Base-by-base conservation (phyloP, 2,888 invertebrate genomes). In the Oscheius onirici region DNA sequence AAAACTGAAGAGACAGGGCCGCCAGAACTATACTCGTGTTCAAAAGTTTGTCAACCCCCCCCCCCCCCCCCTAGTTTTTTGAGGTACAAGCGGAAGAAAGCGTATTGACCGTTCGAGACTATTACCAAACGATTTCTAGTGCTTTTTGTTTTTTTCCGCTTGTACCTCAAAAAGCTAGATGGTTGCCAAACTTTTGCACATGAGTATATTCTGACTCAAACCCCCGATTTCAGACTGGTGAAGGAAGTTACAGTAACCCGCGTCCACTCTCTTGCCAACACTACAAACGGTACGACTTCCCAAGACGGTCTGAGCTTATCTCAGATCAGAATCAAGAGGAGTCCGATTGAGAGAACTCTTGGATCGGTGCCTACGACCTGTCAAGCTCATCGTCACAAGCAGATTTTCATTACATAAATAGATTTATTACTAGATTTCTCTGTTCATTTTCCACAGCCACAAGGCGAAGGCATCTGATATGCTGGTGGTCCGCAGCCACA, bases 361-460 rank as follows among this genome's bases (percentile, higher is more conserved):
- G 52, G 52, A 13, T 22, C 26, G 13, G 52, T 52, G 24, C 52
- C 52, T 24, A n/a, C 13, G 46, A 46, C 20, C 5, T 15, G n/a
- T 17, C 46, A 46, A 13, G 46, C n/a, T 46, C n/a, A 46, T 46
- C 46, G 46, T 3, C 20, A 15, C 20, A 52, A 52, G 24, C 52
- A n/a, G 13, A 22, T 52, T 17, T 52, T 52, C 26, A 52, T 52
- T 20, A 52, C 52, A 24, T 52, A 24, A 52, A 52, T 34, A 34
- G 17, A 52, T 52, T 52, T 52, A 52, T 52, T 52, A 22, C 20
- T 52, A 52, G 17, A 11, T 58, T 5, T 46, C 3, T 15, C 1
- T 8, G 13, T 3, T 46, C 46, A 58, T 22, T 58, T 58, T 40
- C 58, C 58, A 41, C 58, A 58, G 6, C 58, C 58, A 41, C 58